Conservation (phyloP, 1,140 invertebrate genomes). For the Hesperophylax magnus region DNA sequence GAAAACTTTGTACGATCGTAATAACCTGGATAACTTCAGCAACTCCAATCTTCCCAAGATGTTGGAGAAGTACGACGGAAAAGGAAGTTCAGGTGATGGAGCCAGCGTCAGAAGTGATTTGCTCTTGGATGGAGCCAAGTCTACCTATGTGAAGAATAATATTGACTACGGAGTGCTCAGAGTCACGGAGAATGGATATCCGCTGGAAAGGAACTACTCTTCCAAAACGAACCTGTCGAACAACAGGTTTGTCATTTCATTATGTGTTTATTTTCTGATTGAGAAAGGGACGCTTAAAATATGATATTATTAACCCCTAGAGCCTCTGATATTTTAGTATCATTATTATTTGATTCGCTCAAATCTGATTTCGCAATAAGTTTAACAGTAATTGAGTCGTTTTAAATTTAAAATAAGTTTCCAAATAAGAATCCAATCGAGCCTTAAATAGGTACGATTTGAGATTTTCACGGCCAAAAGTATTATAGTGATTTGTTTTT, state of each 20-base stretch:
- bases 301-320: too few species aligned
- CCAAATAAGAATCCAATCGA: too few species aligned
- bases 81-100: constrained; percentile 60
- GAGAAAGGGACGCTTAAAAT: too few species aligned
- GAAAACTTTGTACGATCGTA: constrained; percentile 66
- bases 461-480: too few species aligned
- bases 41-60: constrained; percentile 64
- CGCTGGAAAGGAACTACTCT: constrained; percentile 68
- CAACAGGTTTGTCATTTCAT: constrained; percentile 57
- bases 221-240: constrained; percentile 68
- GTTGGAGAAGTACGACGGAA: constrained; percentile 56
- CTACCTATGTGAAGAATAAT: constrained; percentile 45
- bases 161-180: constrained; percentile 23
- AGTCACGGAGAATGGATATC: constrained; percentile 65
- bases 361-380: too few species aligned
- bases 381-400: too few species aligned
- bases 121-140: constrained; percentile 21
- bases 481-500: too few species aligned
- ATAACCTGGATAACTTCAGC: constrained; percentile 67
- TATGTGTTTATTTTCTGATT: not conserved
- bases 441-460: too few species aligned
- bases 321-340: too few species aligned
- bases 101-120: constrained; percentile 19
- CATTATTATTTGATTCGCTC: too few species aligned
- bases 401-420: too few species aligned